These are phyloP conservation scores for Paragorgia papillata DNA, from an alignment of 92 coral and sea anemone species.

Conservation along the genomic window DNA sequence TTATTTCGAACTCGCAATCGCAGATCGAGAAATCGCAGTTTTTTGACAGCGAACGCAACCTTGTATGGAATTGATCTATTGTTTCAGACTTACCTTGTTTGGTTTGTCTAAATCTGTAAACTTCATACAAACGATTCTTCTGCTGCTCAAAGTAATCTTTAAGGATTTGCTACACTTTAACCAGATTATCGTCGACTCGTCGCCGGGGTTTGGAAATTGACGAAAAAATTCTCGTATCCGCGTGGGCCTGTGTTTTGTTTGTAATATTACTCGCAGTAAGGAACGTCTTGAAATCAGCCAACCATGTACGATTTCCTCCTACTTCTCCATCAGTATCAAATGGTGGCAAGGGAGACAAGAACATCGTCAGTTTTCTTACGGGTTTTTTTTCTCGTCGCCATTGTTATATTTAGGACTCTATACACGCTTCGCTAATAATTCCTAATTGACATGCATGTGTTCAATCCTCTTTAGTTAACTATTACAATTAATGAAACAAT, in stretches of 20 bases:
- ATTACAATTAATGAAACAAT: too few relatives aligned
- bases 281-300: constrained; percentile 49
- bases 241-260: constrained; percentile 31
- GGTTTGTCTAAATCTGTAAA: constrained; percentile 26
- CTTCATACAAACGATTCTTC: constrained; percentile 34
- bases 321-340: constrained; percentile 46
- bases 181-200: constrained; percentile 3
- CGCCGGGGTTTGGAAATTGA: constrained; percentile 21
- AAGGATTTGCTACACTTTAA: constrained; percentile 29
- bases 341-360: neutral
- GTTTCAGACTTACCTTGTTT: constrained; percentile 35
- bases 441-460: too few relatives aligned
- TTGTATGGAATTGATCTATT: constrained; percentile 37
- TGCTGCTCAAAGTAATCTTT: constrained; percentile 26
- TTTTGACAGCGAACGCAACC: constrained; percentile 23
- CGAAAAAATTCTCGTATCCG: constrained; percentile 13
- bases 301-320: constrained; percentile 82
- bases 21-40: constrained; percentile 36
- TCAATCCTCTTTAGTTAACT: too few relatives aligned
- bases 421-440: too few relatives aligned
- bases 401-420: neutral
- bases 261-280: constrained; percentile 27
- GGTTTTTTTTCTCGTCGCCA: neutral
- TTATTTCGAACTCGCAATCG: constrained; percentile 43
- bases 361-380: neutral